Conservation (phyloP, 2,113 vertebrate genomes). For the Pteruthius melanotis region DNA sequence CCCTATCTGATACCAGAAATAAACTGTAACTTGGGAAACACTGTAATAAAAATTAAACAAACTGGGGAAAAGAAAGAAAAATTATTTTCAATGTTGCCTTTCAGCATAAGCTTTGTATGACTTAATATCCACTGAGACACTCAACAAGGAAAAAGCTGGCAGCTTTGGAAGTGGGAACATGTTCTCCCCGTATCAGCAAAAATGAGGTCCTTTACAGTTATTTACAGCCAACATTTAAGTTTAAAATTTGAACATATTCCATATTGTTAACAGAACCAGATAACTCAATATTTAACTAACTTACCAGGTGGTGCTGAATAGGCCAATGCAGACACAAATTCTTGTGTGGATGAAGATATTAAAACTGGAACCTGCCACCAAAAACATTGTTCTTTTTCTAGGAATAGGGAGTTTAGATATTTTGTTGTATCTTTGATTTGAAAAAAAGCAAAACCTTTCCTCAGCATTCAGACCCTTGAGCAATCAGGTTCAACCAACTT, state of each 20-base stretch:
- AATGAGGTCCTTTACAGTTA: neutral
- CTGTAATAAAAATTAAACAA: neutral
- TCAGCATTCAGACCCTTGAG: neutral
- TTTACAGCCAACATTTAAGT: neutral
- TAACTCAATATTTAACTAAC: neutral
- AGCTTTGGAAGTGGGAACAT: neutral
- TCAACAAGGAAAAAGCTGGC: neutral
- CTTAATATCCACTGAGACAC: neutral
- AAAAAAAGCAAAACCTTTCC: neutral
- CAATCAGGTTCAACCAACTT: neutral
- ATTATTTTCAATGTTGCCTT: neutral
- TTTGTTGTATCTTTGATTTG: neutral
- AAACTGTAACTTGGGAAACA: neutral
- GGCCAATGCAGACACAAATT: neutral
- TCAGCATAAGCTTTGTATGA: neutral
- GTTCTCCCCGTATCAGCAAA: neutral
- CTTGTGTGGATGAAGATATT: neutral
- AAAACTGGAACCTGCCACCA: neutral
- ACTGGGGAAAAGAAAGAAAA: accelerated
- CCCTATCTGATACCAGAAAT: neutral
- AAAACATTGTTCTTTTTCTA: neutral
- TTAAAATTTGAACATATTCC: neutral
- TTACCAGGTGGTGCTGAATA: neutral
- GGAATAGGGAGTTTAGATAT: neutral
- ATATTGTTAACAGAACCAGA: neutral